Evolutionary conservation across 1,140 invertebrate species (phyloP), one percentile per base, ranked within the genome.

Genomic region (Tenebrio molitor): DNA sequence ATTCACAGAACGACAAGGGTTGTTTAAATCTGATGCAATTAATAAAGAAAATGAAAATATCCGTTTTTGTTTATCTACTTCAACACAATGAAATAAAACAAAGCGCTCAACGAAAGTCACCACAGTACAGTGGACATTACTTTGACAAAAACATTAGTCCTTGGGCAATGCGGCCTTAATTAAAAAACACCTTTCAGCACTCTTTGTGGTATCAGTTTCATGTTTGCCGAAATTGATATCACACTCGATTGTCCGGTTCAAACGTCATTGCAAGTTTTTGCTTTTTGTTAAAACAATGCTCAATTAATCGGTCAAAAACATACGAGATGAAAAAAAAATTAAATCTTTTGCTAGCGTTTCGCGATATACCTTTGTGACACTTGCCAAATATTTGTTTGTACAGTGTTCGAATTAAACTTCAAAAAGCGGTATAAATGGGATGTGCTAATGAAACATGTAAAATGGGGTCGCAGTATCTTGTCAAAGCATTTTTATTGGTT

Each of bases 41-140:
- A 50, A 50, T 50, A 50, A 50, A 50, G 44, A 50, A 50, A 50
- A 50, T 50, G 44, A 50, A 50, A 50, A 50, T 50, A 50, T 50
- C 23, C 44, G 44, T 17, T 50, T 50, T 50, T 50, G 44, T 50
- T 50, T 50, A 50, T 50, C 44, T 19, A 19, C 44, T 21, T 17
- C 44, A 50, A 50, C 23, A 50, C 44, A 50, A 50, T 21, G 19
- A 50, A 50, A 17, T 23, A 41, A 41, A 3, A 21, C 44, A 50
- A 50, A 50, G 44, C 16, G 23, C 44, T 50, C 44, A 19, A 10
- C 23, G 12, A 46, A 46, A 46, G 15, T 3, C 29, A n/a, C n/a
- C n/a, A n/a, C n/a, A n/a, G n/a, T n/a, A n/a, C n/a, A n/a, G 29
- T 33, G 14, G 16, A 16, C 12, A 41, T 21, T 19, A 50, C 44